Base-by-base conservation (phyloP, 2,113 vertebrate genomes). In the Felis catus region DNA sequence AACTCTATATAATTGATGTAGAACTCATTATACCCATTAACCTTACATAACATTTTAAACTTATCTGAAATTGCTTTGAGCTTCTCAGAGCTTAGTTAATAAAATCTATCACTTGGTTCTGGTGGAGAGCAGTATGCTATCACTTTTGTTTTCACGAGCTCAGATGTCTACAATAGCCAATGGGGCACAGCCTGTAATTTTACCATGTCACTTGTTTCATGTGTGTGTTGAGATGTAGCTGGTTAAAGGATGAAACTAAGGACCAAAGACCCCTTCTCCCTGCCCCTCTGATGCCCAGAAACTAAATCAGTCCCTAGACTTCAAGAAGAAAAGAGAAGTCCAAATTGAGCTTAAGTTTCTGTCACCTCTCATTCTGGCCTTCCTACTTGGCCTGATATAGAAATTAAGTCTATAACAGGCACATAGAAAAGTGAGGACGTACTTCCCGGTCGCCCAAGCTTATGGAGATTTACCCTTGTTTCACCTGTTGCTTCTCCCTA, bases 131-230 rank as follows among this genome's bases (percentile, higher is more conserved):
- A 74, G 29, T 13, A 53, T 39, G 80, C 33, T 68, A 31, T n/a
- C 74, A 76, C 80, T 87, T 92, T 95, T 55, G 61, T 51, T 83
- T 89, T 92, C 84, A 87, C 63, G 70, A 63, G 73, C 51, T 90
- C 58, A 73, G 33, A 76, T 79, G 29, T 94, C 80, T 92, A 5
- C 8, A 12, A 45, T 21, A 87, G 76, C 15, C 73, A 15, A 9
- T 9, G 33, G 23, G 5, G 51, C 55, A 48, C 45, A 71, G 18
- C n/a, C 48, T 65, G 16, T 31, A 48, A 36, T 70, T 66, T 11
- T 63, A 76, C 3, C 7, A 2, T 16, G 48, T 63, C 29, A 81
- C 85, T 90, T 93, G 39, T 53, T 71, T 61, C 61, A n/a, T 63
- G 5, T 84, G 21, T 48, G 3, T 48, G 71, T 71, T 36, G n/a